Base-by-base conservation (phyloP, 1,140 invertebrate species). In the Leptopilina boulardi region DNA sequence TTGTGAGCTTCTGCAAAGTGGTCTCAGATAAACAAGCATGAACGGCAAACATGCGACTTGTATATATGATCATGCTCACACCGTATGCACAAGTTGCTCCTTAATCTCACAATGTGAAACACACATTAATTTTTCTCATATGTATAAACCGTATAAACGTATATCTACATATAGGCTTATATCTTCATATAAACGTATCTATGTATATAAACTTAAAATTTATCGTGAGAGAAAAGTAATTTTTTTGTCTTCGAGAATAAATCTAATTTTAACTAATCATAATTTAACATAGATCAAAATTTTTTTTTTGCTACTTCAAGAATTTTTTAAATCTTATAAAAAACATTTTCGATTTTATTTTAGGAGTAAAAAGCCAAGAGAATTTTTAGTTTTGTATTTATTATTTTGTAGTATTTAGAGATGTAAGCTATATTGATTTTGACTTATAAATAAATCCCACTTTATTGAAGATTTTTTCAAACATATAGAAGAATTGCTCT, bases 81-180 rank as follows among this genome's bases (percentile, higher is more conserved):
- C 38, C 26, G 21, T 71, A 71, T 75, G 76, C 19, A 34, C 42
- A 44, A 38, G 18, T 38, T 44, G 47, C 44, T 21, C 38, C 70
- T 75, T 74, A 54, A 51, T 66, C 71, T 71, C 70, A 75, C 19
- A 26, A 59, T 26, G 21, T 66, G 23, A 66, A 66, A 66, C 26
- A 30, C 59, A 10, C 1, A 26, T 1, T 9, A 59, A 59, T 15
- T 59, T 59, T 59, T 59, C 56, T 59, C 23, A 21, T 21, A 59
- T n/a, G n/a, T n/a, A n/a, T n/a, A 44, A 38, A 0, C 34, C 11
- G 6, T 44, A 44, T 15, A 13, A 5, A 44, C 10, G 41, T 13
- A 42, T 9, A 21, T 54, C 2, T 8, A 19, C 8, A 54, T 21
- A n/a, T n/a, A n/a, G n/a, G n/a, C n/a, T n/a, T n/a, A n/a, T n/a